Conservation (phyloP, 2,888 invertebrate genomes). For the Heliconius sara region DNA sequence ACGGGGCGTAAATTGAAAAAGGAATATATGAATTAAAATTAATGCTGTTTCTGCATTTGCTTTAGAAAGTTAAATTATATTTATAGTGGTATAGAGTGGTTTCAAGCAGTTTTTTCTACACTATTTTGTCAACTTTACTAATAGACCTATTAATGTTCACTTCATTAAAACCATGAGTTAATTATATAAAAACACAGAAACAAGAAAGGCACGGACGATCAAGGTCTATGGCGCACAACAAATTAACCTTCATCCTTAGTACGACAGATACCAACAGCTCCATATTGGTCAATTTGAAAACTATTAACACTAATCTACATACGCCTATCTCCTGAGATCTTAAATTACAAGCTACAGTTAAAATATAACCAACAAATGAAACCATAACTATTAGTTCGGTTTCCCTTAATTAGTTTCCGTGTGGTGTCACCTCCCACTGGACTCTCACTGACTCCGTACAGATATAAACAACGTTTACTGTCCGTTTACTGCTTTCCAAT, state of each 20-base stretch:
- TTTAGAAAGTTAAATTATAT: too few relatives aligned
- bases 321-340: neutral
- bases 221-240: too few relatives aligned
- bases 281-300: neutral
- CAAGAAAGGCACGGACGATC: too few relatives aligned
- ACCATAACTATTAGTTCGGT: neutral
- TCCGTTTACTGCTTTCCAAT: slow-evolving; percentile 33
- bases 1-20: too few relatives aligned
- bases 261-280: neutral
- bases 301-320: neutral
- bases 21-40: too few relatives aligned
- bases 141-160: too few relatives aligned
- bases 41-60: too few relatives aligned
- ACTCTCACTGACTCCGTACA: neutral
- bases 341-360: neutral
- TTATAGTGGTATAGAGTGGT: too few relatives aligned
- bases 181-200: too few relatives aligned
- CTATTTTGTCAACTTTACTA: too few relatives aligned
- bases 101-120: too few relatives aligned
- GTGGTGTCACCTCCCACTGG: slow-evolving; percentile 33
- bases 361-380: slow-evolving; percentile 4
- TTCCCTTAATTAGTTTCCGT: slow-evolving; percentile 43
- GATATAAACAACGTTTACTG: neutral
- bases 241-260: neutral
- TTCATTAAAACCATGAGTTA: too few relatives aligned